Percentiles rank a stretch among this genome's conserved stretches.
Evolutionary conservation across 2,113 vertebrate genomes (phyloP).

Genomic region (Gymnogyps californianus): DNA sequence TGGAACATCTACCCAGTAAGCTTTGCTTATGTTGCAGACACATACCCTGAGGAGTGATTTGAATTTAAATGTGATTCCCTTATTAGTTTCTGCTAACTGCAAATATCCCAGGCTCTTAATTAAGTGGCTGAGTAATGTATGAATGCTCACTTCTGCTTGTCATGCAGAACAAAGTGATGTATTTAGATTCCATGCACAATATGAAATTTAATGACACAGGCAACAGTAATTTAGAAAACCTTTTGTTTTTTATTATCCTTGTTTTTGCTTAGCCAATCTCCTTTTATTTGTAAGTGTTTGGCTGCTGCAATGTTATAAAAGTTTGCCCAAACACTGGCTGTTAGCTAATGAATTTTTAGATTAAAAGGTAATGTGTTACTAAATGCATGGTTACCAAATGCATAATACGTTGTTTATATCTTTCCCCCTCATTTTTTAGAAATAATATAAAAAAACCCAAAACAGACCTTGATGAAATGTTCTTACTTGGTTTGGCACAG

Average conservation of each 20-base stretch:
- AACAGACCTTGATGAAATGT: background rate
- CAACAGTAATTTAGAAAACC: constrained; percentile 78
- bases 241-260: constrained; percentile 74
- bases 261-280: constrained; percentile 66
- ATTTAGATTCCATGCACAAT: constrained; percentile 85
- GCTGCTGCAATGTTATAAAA: constrained; percentile 43
- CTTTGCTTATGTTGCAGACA: constrained; percentile 83
- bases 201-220: constrained; percentile 83
- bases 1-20: constrained; percentile 76
- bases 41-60: constrained; percentile 84
- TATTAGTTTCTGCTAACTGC: constrained; percentile 86
- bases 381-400: constrained; percentile 11
- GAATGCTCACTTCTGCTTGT: constrained; percentile 83
- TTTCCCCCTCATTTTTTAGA: background rate
- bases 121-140: constrained; percentile 85
- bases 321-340: constrained; percentile 44
- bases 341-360: constrained; percentile 62
- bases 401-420: background rate
- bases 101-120: constrained; percentile 86
- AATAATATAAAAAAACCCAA: constrained; percentile 25
- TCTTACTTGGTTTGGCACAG: constrained; percentile 4
- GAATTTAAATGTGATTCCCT: constrained; percentile 85
- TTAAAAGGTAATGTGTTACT: background rate
- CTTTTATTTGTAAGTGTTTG: constrained; percentile 29
- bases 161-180: constrained; percentile 85